Evolutionary conservation across 1,140 invertebrate species (phyloP).

Genomic region (Oncopodura yosiiana): DNA sequence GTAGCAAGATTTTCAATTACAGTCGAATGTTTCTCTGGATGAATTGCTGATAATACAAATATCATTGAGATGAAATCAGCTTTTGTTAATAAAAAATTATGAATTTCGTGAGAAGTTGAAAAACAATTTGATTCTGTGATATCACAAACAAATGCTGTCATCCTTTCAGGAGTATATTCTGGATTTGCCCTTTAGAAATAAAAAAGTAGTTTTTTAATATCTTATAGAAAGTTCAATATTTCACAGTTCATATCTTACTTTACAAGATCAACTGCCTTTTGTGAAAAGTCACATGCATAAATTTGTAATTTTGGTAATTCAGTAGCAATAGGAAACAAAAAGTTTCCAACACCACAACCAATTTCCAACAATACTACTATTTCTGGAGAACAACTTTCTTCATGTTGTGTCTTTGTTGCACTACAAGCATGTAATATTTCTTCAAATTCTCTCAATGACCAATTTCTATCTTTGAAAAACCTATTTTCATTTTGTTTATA

Average conservation of each 20-base stretch:
- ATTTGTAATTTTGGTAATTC: slow-evolving; percentile 61
- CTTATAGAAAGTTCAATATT: background rate
- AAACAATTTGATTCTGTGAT: slow-evolving; percentile 40
- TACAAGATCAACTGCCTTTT: slow-evolving; percentile 77
- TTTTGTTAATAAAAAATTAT: background rate
- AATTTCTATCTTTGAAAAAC: slow-evolving; percentile 96
- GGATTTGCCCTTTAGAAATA: slow-evolving; percentile 39
- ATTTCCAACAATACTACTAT: slow-evolving; percentile 61
- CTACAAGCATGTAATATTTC: slow-evolving; percentile 53
- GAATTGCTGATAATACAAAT: slow-evolving; percentile 70
- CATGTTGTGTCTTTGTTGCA: slow-evolving; percentile 31
- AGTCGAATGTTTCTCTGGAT: slow-evolving; percentile 62
- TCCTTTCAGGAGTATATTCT: slow-evolving; percentile 51
- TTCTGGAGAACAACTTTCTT: background rate
- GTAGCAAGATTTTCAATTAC: slow-evolving; percentile 59
- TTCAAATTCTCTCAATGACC: slow-evolving; percentile 88
- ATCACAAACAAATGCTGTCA: slow-evolving; percentile 62
- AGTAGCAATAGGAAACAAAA: slow-evolving; percentile 83
- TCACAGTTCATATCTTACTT: slow-evolving; percentile 50
- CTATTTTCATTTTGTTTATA: slow-evolving; percentile 84
- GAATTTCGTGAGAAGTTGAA: slow-evolving; percentile 6
- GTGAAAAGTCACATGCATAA: slow-evolving; percentile 90
- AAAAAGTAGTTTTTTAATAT: background rate
- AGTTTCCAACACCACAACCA: slow-evolving; percentile 95
- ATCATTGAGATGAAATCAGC: slow-evolving; percentile 57